Percentiles rank a stretch among this genome's conserved stretches.
These are phyloP conservation scores for Miniopterus natalensis DNA, from an alignment of 2,113 vertebrate genomes.

Conservation along the genomic window DNA sequence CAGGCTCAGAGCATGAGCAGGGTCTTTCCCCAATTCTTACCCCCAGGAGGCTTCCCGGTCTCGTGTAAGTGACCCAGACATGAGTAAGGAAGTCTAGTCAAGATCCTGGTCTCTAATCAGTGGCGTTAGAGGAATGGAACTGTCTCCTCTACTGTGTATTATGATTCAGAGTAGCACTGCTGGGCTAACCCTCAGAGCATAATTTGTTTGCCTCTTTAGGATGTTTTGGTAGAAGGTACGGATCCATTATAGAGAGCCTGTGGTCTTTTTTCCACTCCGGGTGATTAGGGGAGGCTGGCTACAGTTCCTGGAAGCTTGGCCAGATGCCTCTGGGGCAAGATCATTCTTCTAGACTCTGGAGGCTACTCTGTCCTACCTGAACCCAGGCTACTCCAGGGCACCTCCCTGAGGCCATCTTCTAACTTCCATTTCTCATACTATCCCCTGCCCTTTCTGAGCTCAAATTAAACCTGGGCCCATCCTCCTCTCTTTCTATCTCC, in stretches of 20 bases:
- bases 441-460: neutral
- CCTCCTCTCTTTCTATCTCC: neutral
- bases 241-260: too few species aligned
- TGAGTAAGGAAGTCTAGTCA: neutral
- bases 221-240: neutral
- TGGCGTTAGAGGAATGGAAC: neutral
- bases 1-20: neutral
- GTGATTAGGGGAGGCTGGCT: neutral
- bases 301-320: neutral
- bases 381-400: too few species aligned
- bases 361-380: neutral
- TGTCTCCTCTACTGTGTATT: neutral
- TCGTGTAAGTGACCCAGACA: neutral
- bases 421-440: neutral
- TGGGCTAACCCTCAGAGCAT: neutral
- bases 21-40: neutral
- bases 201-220: neutral
- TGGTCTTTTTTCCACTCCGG: neutral
- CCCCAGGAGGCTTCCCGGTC: too few species aligned
- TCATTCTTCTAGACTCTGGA: neutral
- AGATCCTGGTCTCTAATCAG: neutral
- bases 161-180: neutral
- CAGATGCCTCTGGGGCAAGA: neutral
- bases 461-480: neutral
- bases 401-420: neutral